Conservation (phyloP, 2,888 invertebrate species). For the Parthenolecanium corni region DNA sequence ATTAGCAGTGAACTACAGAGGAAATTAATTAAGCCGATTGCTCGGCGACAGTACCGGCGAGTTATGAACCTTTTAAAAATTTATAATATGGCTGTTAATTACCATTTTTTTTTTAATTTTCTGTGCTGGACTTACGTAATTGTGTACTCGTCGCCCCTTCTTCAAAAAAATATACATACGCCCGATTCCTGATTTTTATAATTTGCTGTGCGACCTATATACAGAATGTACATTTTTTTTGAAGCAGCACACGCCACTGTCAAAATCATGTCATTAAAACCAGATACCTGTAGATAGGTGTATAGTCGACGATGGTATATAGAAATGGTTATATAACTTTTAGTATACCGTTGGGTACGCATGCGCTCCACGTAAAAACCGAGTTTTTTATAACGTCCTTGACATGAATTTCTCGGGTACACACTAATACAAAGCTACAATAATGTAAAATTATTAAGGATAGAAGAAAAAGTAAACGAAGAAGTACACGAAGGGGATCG, state of each 20-base stretch:
- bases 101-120: too few relatives aligned
- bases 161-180: not conserved
- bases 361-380: constrained; percentile 24
- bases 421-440: not conserved
- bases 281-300: constrained; percentile 19
- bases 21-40: too few relatives aligned
- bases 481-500: not conserved
- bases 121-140: not conserved
- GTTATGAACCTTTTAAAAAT: too few relatives aligned
- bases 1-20: too few relatives aligned
- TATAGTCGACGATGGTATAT: constrained; percentile 7
- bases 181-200: constrained; percentile 14
- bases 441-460: too few relatives aligned
- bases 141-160: not conserved
- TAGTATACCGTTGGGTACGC: constrained; percentile 17
- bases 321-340: constrained; percentile 19
- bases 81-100: too few relatives aligned
- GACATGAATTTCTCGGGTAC: constrained; percentile 17
- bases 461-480: not conserved
- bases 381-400: constrained; percentile 28
- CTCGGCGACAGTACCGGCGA: too few relatives aligned
- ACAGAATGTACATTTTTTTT: not conserved
- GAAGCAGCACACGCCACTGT: constrained; percentile 19
- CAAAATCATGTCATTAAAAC: constrained; percentile 24
- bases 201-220: constrained; percentile 16